Conservation (phyloP, 2,888 invertebrate genomes). For the Macropis europaea region DNA sequence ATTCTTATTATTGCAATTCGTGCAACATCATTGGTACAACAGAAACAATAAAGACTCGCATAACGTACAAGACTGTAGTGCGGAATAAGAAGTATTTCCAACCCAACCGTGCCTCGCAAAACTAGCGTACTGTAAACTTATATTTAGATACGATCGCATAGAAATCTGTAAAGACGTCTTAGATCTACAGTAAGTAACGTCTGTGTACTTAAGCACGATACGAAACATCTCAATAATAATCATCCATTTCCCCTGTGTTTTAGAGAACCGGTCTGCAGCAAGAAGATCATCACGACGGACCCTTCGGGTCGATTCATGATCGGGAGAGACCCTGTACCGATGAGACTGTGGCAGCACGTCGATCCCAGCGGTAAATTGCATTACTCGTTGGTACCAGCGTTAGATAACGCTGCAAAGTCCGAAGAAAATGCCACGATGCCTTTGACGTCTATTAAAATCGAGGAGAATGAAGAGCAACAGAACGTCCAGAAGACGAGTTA, state of each 20-base stretch:
- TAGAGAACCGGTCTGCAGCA: conserved; percentile 51
- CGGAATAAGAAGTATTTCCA: neutral
- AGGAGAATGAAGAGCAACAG: conserved; percentile 8
- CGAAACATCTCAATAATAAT: conserved; percentile 13
- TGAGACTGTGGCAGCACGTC: conserved; percentile 51
- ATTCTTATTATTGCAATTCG: neutral
- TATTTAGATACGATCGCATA: conserved; percentile 26
- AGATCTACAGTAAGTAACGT: conserved; percentile 63
- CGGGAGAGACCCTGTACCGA: conserved; percentile 48
- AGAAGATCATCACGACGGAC: conserved; percentile 39
- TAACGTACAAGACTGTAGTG: neutral
- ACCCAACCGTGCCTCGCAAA: neutral
- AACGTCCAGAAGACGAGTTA: neutral
- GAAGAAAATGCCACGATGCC: neutral
- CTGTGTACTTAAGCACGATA: conserved; percentile 18
- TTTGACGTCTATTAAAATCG: conserved; percentile 30
- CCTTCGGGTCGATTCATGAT: conserved; percentile 44
- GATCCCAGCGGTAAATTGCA: conserved; percentile 36
- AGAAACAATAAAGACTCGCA: conserved; percentile 8
- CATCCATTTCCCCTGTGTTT: conserved; percentile 60
- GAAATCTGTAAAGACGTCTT: conserved; percentile 44
- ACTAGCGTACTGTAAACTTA: conserved; percentile 8
- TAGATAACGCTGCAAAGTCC: neutral
- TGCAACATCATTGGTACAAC: neutral
- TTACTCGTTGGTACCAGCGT: conserved; percentile 40